Base-by-base conservation (phyloP, 2,113 vertebrate species). In the Eonycteris spelaea region DNA sequence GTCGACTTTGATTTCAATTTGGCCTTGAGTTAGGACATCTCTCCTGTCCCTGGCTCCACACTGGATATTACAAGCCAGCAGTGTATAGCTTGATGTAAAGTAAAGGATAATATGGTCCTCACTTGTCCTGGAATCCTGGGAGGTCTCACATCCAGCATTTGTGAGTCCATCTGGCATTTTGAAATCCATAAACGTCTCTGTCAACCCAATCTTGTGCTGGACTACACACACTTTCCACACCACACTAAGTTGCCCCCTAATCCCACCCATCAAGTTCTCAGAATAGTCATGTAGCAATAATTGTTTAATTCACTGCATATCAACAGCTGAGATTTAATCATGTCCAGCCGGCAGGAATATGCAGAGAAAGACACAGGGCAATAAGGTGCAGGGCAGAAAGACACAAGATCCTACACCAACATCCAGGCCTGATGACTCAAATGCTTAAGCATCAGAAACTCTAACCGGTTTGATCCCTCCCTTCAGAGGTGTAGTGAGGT, bases 251-350 rank as follows among this genome's bases (percentile, higher is more conserved):
- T 96, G 33, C 26, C 33, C 33, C 94, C 53, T 35, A 22, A 92
- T 90, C 70, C 94, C 92, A 95, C 80, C 84, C 80, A 94, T 48
- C 3, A 10, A 82, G 35, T 90, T 95, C 91, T 85, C 80, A 85
- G 79, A 94, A 93, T 59, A 94, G 28, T 55, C n/a, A 30, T 28
- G 80, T 75, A 74, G n/a, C 71, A 96, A 80, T 75, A 68, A 85
- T 55, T 24, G 35, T 92, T 85, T 90, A n/a, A 88, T 35, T n/a
- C 85, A 68, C 24, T 1, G 8, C 24, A 35, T 96, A 85, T 92
- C 71, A 83, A 45, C 96, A 86, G 85, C 61, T 53, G 94, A 88
- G 78, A 73, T 90, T 92, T 97, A 90, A 91, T 95, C 21, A 45
- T 3, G 5, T 15, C 80, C 92, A 94, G 87, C 53, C 89, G 79